These are phyloP conservation scores for Neodon shergylaensis DNA, from an alignment of 2,113 vertebrate genomes.

Conservation along the genomic window DNA sequence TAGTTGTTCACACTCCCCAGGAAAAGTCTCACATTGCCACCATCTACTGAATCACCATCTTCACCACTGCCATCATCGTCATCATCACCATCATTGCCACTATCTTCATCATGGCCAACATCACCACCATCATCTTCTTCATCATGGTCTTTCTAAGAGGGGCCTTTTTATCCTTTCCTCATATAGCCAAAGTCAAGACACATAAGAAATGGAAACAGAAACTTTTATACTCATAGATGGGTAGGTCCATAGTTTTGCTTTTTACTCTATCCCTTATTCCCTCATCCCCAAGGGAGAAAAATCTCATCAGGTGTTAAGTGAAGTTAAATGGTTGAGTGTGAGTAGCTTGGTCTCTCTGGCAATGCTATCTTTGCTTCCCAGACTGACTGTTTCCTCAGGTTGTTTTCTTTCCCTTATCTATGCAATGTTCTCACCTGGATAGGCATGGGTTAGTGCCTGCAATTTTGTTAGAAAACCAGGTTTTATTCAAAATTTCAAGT, in stretches of 20 bases:
- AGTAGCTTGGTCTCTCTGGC: background rate
- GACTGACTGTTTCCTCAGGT: background rate
- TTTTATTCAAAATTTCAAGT: background rate
- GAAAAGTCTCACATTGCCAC: background rate
- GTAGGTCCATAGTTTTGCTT: background rate
- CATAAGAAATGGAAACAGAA: background rate
- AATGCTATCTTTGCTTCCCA: background rate
- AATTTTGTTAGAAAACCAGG: background rate
- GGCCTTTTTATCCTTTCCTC: background rate
- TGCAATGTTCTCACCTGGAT: background rate
- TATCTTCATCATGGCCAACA: background rate
- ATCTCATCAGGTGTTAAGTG: background rate
- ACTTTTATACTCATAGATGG: background rate
- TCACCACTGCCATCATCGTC: background rate
- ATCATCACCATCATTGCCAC: background rate
- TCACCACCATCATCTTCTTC: background rate
- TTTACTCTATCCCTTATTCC: background rate
- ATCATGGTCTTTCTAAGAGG: background rate
- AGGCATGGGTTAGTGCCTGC: background rate
- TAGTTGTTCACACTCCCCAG: no score
- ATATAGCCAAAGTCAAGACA: background rate
- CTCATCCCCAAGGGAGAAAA: background rate
- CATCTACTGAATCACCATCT: background rate
- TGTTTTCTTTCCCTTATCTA: background rate
- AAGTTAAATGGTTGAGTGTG: background rate